Percentiles rank a stretch among this genome's conserved stretches.
phyloP scores from a whole-genome alignment of 2,797 vertebrate genomes.

The Steatocranus sp. region DNA sequence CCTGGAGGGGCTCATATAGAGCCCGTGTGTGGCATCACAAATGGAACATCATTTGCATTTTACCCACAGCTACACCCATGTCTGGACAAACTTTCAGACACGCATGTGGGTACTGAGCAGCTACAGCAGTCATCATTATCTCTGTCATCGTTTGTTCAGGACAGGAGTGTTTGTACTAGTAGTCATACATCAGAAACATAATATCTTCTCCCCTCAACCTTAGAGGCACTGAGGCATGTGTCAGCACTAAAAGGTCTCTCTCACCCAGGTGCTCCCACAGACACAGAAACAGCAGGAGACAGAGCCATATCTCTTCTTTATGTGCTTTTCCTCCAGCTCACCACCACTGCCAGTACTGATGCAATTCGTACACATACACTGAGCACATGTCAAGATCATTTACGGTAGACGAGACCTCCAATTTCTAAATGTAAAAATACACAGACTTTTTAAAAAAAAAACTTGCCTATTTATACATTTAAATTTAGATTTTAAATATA shows the following conservation, averaged over 20 bases:
- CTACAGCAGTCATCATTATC: constrained; percentile 38
- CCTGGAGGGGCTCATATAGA: constrained; percentile 35
- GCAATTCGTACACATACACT: constrained; percentile 8
- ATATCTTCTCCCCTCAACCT: constrained; percentile 38
- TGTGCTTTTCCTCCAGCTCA: constrained; percentile 20
- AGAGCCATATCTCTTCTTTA: constrained; percentile 59
- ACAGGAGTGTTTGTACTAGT: constrained; percentile 40
- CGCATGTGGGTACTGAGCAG: not conserved
- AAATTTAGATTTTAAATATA: not conserved
- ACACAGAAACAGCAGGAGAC: constrained; percentile 48
- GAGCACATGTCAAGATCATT: not conserved
- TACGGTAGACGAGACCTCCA: not conserved
- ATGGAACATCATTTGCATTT: constrained; percentile 7
- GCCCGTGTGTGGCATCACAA: constrained; percentile 29
- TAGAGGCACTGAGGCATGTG: constrained; percentile 54
- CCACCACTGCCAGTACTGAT: constrained; percentile 12
- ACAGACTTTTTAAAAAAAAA: not conserved
- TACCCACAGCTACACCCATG: constrained; percentile 1
- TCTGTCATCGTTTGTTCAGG: constrained; percentile 29
- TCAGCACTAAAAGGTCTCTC: constrained; percentile 62
- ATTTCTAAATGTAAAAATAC: not conserved
- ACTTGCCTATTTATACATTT: too few species aligned
- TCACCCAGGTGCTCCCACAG: constrained; percentile 38
- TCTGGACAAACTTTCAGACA: not conserved
- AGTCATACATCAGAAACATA: constrained; percentile 44